Evolutionary conservation across 2,113 vertebrate genomes (phyloP), one percentile per base, ranked within the genome.

Genomic region (Litocranius walleri): DNA sequence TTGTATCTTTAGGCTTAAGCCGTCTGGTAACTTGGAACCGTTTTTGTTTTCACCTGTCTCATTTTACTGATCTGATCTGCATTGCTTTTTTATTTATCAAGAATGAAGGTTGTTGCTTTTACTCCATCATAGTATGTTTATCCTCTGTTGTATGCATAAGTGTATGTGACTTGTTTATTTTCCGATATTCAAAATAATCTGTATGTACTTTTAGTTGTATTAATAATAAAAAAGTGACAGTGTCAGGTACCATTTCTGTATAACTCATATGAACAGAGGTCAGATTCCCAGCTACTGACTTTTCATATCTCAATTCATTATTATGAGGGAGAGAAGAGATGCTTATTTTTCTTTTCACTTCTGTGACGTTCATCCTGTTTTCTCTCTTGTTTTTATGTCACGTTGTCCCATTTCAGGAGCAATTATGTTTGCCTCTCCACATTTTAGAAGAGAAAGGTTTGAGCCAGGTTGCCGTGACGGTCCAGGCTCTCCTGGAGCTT

Each of bases 381-480:
- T 98, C 84, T 98, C 98, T 99, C 99, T 98, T 98, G 81, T 98
- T 92, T 98, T 98, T 98, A 98, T 98, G 94, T 99, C 98, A 97
- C 98, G 64, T 98, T 98, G 94, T 98, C 98, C 99, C 98, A 98
- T 98, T 98, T 96, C 98, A 99, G 99, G 99, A 99, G 98, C 99
- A 99, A 98, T 99, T 99, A 98, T 99, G 99, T 99, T 99, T 99
- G 98, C 99, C 99, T 98, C 99, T 99, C 56, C 99, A 99, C 99
- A 99, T 99, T 99, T 99, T 99, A 99, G 99, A 99, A 99, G 99
- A 99, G 99, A 99, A 99, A 97, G 99, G 99, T 97, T 99, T 99
- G 99, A 98, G 99, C 98, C 99, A 99, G 99, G 99, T 99, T 97
- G 99, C 99, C 19, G 99, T 99, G 97, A 99, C 99, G 10, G 99